Evolutionary conservation across 2,888 invertebrate genomes (phyloP).

Genomic region (Agonum fuliginosum): DNA sequence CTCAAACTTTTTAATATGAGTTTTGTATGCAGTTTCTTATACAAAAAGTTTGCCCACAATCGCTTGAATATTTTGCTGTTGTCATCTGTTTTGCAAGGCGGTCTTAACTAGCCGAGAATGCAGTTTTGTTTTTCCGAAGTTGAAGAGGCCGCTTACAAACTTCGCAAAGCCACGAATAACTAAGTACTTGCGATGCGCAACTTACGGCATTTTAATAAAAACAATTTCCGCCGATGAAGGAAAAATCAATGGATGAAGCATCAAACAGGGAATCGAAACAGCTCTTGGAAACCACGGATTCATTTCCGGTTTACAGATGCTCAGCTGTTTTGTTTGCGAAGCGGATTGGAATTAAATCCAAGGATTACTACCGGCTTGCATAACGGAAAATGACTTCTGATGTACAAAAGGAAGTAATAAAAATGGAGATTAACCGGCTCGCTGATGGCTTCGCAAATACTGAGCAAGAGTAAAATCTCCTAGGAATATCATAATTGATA

Average conservation of each 20-base stretch:
- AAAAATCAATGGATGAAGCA: constrained; percentile 27
- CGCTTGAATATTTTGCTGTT: constrained; percentile 18
- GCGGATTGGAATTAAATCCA: constrained; percentile 11
- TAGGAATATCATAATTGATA: constrained; percentile 24
- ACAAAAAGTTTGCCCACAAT: background rate
- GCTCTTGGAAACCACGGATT: constrained; percentile 32
- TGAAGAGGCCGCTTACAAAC: constrained; percentile 26
- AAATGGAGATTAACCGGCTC: constrained; percentile 8
- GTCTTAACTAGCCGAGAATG: constrained; percentile 35
- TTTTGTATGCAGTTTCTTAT: constrained; percentile 25
- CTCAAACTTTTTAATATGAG: constrained; percentile 23
- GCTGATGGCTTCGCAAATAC: constrained; percentile 8
- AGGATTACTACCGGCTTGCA: background rate
- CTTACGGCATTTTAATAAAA: constrained; percentile 16
- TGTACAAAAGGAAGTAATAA: constrained; percentile 12
- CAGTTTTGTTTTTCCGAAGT: constrained; percentile 22
- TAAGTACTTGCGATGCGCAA: background rate
- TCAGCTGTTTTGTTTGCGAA: constrained; percentile 26
- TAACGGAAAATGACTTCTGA: background rate
- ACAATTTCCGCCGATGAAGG: constrained; percentile 11
- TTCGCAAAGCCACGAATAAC: constrained; percentile 12
- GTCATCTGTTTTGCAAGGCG: background rate
- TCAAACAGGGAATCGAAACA: constrained; percentile 10
- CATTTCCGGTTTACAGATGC: constrained; percentile 35
- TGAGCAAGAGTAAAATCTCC: background rate